Evolutionary conservation across 2,113 vertebrate genomes (phyloP), one percentile per base, ranked within the genome.

Genomic region (Sinosuthora webbiana): DNA sequence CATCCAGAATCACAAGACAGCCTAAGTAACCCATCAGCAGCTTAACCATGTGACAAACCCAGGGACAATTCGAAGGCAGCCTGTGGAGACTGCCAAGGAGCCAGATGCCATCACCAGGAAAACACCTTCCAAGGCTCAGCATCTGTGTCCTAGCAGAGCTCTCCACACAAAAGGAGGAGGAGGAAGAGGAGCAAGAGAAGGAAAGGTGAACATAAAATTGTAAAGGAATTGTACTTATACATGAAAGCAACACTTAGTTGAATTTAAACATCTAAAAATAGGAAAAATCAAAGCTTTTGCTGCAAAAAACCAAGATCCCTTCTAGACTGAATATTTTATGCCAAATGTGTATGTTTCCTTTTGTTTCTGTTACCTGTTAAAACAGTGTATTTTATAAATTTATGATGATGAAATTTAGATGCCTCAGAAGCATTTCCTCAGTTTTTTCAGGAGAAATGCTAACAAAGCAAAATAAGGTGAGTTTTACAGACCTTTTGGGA

Each of bases 91-190:
- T 98, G 98, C 97, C 97, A 98, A 97, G 90, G 90, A 97, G 91
- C 92, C 97, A 98, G 98, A 98, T 97, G 97, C 95, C 96, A 35
- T 89, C 93, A 92, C 95, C 97, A 97, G 89, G 97, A 96, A 98
- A 97, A 97, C 96, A 97, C 94, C 93, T 96, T 90, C 90, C 88
- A 90, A 80, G 94, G 92, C 82, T 94, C 83, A 77, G 93, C 86
- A 95, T 94, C 91, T 90, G 70, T 73, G 94, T 78, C 70, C 77
- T 90, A 79, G 57, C 15, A 97, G 63, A 64, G 60, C 62, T 87
- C 87, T 71, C 92, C 83, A 49, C 76, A 90, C 79, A 86, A 93
- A 96, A 94, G 31, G 33, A 86, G 42, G 30, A 81, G 83, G 83
- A 90, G 64, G 87, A 86, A 59, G 30, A 88, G 64, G 86, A 86